A percentile compares a stretch with the other conserved stretches of the same genome.
phyloP scores from a whole-genome alignment of 2,113 vertebrate species.

The Salvelinus alpinus region DNA sequence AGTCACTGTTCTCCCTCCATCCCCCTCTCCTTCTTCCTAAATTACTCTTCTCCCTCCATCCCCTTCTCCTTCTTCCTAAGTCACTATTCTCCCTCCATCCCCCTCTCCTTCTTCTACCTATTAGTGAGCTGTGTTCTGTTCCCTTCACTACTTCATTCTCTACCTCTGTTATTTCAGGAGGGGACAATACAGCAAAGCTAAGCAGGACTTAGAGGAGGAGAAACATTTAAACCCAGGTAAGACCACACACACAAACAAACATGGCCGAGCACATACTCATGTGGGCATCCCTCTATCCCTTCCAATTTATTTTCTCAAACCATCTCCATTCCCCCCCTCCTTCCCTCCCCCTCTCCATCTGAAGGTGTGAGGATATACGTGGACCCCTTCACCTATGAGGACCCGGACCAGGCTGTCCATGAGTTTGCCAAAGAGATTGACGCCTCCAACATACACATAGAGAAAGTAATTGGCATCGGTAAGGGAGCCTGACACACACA shows the following conservation, averaged over 20 bases:
- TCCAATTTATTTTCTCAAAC: no score
- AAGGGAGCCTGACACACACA: constrained; percentile 54
- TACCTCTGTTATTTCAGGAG: constrained; percentile 73
- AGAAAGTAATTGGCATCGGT: constrained; percentile 99
- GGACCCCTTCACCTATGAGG: constrained; percentile 78
- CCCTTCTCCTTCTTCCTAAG: constrained; percentile 67
- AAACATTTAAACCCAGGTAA: constrained; percentile 92
- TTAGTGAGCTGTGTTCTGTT: not conserved
- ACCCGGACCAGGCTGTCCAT: constrained; percentile 77
- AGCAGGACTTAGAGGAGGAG: constrained; percentile 97
- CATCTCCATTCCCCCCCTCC: no score
- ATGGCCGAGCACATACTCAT: no score
- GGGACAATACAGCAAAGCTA: constrained; percentile 96
- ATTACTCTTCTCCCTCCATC: constrained; percentile 12
- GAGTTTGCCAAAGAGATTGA: constrained; percentile 86
- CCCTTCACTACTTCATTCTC: not conserved
- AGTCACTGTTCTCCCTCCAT: no score
- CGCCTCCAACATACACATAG: constrained; percentile 95
- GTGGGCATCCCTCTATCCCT: no score
- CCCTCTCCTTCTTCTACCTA: no score
- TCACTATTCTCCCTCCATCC: not conserved
- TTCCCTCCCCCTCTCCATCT: no score
- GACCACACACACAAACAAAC: no score
- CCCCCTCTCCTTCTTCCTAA: no score
- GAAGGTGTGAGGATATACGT: constrained; percentile 89